Base-by-base conservation (phyloP, 2,888 invertebrate genomes). In the Lepidochitona cinerea region DNA sequence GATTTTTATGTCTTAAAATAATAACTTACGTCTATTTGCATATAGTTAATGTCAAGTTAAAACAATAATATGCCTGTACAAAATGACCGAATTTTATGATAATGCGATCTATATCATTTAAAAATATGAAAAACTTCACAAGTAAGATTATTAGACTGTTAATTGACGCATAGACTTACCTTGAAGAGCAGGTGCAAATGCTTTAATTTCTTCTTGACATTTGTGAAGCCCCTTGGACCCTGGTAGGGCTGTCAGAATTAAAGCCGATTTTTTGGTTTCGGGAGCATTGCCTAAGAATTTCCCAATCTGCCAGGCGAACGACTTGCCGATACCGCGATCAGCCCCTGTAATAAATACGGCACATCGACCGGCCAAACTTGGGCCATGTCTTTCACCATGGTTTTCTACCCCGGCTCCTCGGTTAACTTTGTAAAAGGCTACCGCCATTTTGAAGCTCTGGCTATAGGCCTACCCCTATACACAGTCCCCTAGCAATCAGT, bases 281-380 rank as follows among this genome's bases (percentile, higher is more conserved):
- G 59, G 59, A 59, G 59, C 59, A 59, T 59, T 59, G 29, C 59
- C 59, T 59, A 59, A 9, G 32, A 59, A 59, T 59, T 59, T 59
- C 29, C 59, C 59, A 9, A 59, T 59, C 29, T 59, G 59, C 59
- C 59, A 59, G 5, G 59, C 59, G 59, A 59, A 59, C 29, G 59
- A 59, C 29, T 59, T 59, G 3, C 59, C 59, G 4, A 59, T 59
- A 23, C 59, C 59, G 12, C 29, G 23, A 29, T 59, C 59, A 32
- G 59, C 59, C 1, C 59, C 59, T 9, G 59, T 59, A 32, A 59
- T 59, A 32, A 59, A 59, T 26, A 59, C 59, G 18, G 59, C 59
- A 59, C 59, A 59, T 3, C 59, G 23, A 14, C 59, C 59, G 59
- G 59, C 59, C 2, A 59, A 26, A 26, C 59, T 59, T 14, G 59